Base-by-base conservation (phyloP, 2,888 invertebrate species). In the Mylabris sibirica region DNA sequence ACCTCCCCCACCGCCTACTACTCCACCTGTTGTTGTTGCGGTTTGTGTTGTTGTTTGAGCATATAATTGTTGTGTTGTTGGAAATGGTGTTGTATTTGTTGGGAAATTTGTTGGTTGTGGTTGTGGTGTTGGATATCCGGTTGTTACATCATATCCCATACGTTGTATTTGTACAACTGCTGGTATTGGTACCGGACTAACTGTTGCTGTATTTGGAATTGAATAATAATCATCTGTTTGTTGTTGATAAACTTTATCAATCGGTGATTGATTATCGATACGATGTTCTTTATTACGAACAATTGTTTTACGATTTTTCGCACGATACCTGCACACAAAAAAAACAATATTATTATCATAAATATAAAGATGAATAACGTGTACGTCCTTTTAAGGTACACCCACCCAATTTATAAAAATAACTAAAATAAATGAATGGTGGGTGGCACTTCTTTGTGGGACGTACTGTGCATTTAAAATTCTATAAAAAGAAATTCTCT, bases 241-340 rank as follows among this genome's bases (percentile, higher is more conserved):
- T 59, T 75, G 75, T 17, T 77, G 77, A 66, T 81, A 82, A 5
- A 78, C 69, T 71, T 82, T 83, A 64, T 82, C 83, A 20, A 77
- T 78, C 20, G 84, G 83, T 26, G 83, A 83, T 66, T 81, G 82
- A 72, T 79, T 83, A 63, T 78, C 75, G 53, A 67, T 67, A 14
- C 75, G 76, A 61, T 84, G 82, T 64, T 83, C 81, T 72, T 82
- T 82, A 65, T 78, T 82, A 60, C 83, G 76, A 14, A 78, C 78
- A 63, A 83, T 84, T 12, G 88, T 85, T 82, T 91, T 91, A 17
- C 91, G 86, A 79, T 88, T 90, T 78, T 91, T 91, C 5, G 91
- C 89, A 65, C 91, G 86, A 79, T 91, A 91, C 71, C 88, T 88
- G 72, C 20, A 62, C 30, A 30, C n/a, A n/a, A n/a, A n/a, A n/a